Base-by-base conservation (phyloP, 1,140 invertebrate species). In the Ladona fulva region DNA sequence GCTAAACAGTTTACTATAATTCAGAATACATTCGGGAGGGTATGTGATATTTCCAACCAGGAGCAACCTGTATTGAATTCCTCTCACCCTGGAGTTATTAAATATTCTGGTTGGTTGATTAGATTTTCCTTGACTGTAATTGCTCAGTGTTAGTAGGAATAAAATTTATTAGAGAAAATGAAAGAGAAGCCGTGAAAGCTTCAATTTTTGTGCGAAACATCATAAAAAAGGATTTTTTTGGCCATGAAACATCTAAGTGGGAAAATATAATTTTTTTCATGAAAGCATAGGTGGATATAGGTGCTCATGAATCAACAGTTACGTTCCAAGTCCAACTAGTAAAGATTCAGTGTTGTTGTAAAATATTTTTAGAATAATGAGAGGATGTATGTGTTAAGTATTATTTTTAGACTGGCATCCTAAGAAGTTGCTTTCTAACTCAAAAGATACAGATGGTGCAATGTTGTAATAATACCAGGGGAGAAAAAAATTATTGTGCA, bases 301-400 rank as follows among this genome's bases (percentile, higher is more conserved):
- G 52, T 66, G 52, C 52, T 66, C 52, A 66, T 66, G 52, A 22
- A 66, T 66, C 52, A 66, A 66, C 52, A 19, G 52, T 66, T 66
- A 66, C 52, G 52, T 66, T 66, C 52, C 52, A 66, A 66, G 52
- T 66, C 52, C 52, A 66, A 66, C 14, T 66, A 66, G 52, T 66
- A 66, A 66, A 66, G 52, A 66, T 19, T 66, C 52, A 66, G 52
- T 66, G 52, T 66, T 66, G 52, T 66, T 66, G 52, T 66, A 22
- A 66, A 66, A 66, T 66, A 66, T 66, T 66, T 66, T 66, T 66
- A 66, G 52, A 66, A 1, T 22, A 6, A 19, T 22, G n/a, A 66
- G 52, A 66, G 52, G n/a, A 66, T 22, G n/a, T 16, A 22, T 66
- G 52, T 66, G n/a, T 66, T 66, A 66, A 66, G 52, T 66, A 66